Evolutionary conservation across 2,888 invertebrate species (phyloP), one percentile per base, ranked within the genome.

Genomic region (Metellina segmentata): DNA sequence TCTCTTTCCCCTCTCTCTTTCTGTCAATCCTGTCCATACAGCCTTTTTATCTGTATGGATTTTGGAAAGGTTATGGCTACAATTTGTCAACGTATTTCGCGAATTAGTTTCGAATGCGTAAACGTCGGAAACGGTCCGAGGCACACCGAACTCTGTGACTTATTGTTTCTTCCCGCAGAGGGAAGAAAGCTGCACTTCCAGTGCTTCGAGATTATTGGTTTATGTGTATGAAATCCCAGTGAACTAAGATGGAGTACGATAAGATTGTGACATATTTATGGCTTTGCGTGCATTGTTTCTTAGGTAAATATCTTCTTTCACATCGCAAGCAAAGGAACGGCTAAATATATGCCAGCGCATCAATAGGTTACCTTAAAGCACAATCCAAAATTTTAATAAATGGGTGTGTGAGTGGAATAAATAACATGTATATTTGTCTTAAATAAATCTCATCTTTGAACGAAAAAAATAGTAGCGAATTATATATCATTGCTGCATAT

Each of bases 61-160:
- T 90, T 90, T 90, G 77, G 83, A 90, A 85, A 90, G 89, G 89
- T 90, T 90, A 90, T 78, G 83, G 71, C 71, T 69, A 78, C 89
- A 90, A 90, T 90, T 90, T 90, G 89, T 90, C 89, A 90, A 79
- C 83, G 89, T 79, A 85, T 90, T 90, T 90, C 83, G 71, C 78
- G 89, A 90, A 90, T 90, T 90, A 90, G 83, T 90, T 90, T 85
- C 72, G 77, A 89, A 89, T 82, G 75, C 89, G 82, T 88, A 81
- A 88, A 81, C 72, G 81, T 52, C 88, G 48, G 75, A 74, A 81
- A 81, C 61, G 81, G 88, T 72, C 61, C 34, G n/a, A 69, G 49
- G 70, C 77, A 49, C 77, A 53, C 16, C 53, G 61, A 34, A 61
- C 61, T 61, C 61, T 61, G 85, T 75, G 74, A 85, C 85, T 74